phyloP scores from a whole-genome alignment of 1,140 invertebrate species.

The Palaemon carinicauda region DNA sequence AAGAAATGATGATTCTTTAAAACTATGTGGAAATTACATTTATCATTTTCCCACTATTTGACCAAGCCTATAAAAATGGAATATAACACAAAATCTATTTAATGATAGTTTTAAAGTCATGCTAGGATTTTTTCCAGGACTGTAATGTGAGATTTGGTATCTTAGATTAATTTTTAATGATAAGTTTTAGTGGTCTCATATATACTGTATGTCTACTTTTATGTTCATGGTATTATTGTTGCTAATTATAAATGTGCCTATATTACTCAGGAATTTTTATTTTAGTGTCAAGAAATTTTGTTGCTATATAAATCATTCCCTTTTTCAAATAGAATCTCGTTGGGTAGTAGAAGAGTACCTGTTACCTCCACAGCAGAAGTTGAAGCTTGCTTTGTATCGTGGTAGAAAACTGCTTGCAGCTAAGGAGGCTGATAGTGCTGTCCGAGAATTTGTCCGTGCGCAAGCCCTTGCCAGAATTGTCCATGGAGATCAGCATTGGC shows the following conservation, averaged over 20 bases:
- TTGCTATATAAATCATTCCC: background rate
- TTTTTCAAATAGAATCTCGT: conserved; percentile 12
- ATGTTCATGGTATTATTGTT: background rate
- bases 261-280: background rate
- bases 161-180: too few species aligned
- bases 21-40: too few species aligned
- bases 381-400: conserved; percentile 53
- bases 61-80: too few species aligned
- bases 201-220: too few species aligned
- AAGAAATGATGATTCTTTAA: too few species aligned
- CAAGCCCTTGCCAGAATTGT: conserved; percentile 55
- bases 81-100: too few species aligned
- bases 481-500: conserved; percentile 56
- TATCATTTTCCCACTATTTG: too few species aligned
- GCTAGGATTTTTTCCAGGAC: too few species aligned
- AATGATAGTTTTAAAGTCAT: too few species aligned
- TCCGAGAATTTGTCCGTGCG: conserved; percentile 48
- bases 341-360: conserved; percentile 44
- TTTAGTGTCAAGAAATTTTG: background rate
- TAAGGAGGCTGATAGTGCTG: conserved; percentile 37
- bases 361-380: conserved; percentile 45
- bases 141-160: too few species aligned
- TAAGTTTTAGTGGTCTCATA: too few species aligned
- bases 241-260: too few species aligned
- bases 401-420: conserved; percentile 41